Conservation (phyloP, 2,113 vertebrate genomes). For the human region GRCh38 chr9:97902501-97903000, state of each 20-base stretch:
- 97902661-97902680: neutral
- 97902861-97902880: neutral
- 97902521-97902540: too few relatives aligned
- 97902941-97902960: neutral
- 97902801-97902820: neutral
- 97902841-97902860: neutral
- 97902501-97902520: too few relatives aligned
- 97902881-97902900: neutral
- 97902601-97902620: neutral
- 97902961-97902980: neutral
- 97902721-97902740: neutral
- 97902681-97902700: neutral
- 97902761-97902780: neutral
- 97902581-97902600: too few relatives aligned
- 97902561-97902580: too few relatives aligned
- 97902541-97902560: too few relatives aligned
- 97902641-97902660: neutral
- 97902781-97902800: conserved; percentile 2
- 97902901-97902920: neutral
- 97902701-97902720: neutral
- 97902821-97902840: neutral
- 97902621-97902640: neutral
- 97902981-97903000: too few relatives aligned
- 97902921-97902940: conserved; percentile 20
- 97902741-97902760: conserved; percentile 7